A percentile compares a stretch with the other conserved stretches of the same genome.
These are phyloP conservation scores for Darevskia mixta DNA, from an alignment of 2,797 vertebrate genomes.

Conservation along the genomic window DNA sequence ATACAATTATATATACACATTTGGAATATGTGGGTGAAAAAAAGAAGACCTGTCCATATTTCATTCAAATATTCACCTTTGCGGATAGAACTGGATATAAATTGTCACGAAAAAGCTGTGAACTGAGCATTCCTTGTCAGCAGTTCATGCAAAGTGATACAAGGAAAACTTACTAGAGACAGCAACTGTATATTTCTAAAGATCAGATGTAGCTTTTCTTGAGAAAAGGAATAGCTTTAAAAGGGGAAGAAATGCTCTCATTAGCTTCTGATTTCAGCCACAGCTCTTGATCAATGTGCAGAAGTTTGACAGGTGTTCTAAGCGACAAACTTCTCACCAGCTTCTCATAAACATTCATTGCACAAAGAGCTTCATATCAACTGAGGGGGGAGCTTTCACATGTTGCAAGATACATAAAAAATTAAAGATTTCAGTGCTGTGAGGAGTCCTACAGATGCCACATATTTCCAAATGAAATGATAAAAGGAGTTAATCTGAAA, in stretches of 20 bases:
- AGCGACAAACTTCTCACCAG: slow-evolving; percentile 54
- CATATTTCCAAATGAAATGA: slow-evolving; percentile 72
- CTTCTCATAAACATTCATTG: slow-evolving; percentile 60
- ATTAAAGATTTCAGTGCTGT: slow-evolving; percentile 65
- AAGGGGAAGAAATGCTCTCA: slow-evolving; percentile 42
- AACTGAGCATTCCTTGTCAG: neutral
- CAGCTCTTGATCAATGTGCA: slow-evolving; percentile 57
- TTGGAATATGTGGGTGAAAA: neutral
- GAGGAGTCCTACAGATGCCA: slow-evolving; percentile 71
- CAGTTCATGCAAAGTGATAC: neutral
- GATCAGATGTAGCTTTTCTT: slow-evolving; percentile 62
- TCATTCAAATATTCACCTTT: neutral
- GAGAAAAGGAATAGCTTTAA: slow-evolving; percentile 52
- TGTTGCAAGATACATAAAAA: slow-evolving; percentile 68
- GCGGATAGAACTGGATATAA: neutral
- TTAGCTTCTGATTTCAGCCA: slow-evolving; percentile 60
- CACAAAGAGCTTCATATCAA: slow-evolving; percentile 58
- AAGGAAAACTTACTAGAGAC: neutral
- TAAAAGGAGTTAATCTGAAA: slow-evolving; percentile 77
- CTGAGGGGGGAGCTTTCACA: slow-evolving; percentile 27
- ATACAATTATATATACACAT: neutral
- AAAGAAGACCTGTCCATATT: neutral
- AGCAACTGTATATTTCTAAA: slow-evolving; percentile 44
- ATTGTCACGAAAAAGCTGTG: neutral
- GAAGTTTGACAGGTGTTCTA: slow-evolving; percentile 60